Conservation (phyloP, 2,113 vertebrate genomes). For the Otocyon megalotis region DNA sequence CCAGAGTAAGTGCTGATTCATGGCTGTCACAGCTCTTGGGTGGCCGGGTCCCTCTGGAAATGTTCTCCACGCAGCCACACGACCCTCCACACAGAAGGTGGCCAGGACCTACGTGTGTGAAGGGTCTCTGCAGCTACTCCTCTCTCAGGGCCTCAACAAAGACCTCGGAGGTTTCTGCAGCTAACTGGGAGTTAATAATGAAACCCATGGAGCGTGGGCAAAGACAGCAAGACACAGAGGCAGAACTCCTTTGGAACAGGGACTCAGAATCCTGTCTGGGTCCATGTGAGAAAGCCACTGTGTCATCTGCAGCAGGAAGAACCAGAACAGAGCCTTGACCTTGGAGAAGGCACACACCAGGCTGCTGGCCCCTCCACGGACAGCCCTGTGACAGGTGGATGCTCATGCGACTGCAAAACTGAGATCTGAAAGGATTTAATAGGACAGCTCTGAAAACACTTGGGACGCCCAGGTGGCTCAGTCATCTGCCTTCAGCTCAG, state of each 20-base stretch:
- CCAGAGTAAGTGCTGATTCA: accelerated
- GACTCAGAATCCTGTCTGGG: not conserved
- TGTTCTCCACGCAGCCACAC: not conserved
- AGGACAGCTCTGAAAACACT: not conserved
- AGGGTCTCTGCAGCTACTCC: not conserved
- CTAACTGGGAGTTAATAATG: not conserved
- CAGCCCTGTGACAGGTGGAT: not conserved
- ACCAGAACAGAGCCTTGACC: not conserved
- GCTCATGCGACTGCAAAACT: not conserved
- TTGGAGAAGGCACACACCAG: accelerated
- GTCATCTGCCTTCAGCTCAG: too few relatives aligned
- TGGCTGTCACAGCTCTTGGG: not conserved
- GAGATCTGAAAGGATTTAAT: not conserved
- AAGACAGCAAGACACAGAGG: not conserved
- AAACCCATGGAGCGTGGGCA: not conserved
- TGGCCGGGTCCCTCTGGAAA: not conserved
- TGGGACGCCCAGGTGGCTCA: too few relatives aligned
- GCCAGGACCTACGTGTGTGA: accelerated
- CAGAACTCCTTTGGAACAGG: not conserved
- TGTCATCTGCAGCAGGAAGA: not conserved
- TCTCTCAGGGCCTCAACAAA: not conserved
- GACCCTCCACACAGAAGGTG: not conserved
- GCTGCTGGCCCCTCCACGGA: too few relatives aligned
- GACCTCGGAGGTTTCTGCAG: not conserved
- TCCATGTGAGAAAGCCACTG: not conserved